Percentiles rank a stretch among this genome's conserved stretches.
phyloP scores from a whole-genome alignment of 2,113 vertebrate species.

The Gavia stellata region DNA sequence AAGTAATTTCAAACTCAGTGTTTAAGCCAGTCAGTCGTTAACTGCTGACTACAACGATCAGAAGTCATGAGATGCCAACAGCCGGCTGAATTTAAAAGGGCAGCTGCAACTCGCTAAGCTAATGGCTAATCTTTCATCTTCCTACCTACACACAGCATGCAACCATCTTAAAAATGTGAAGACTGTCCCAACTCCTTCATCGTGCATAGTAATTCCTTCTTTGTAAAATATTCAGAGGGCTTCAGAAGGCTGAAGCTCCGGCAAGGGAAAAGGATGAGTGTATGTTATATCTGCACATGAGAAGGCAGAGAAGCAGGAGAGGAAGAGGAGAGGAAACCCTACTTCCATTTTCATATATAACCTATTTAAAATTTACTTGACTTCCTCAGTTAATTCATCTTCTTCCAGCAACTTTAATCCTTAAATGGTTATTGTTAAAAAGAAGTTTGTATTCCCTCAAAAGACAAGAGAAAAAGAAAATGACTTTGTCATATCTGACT shows the following conservation, averaged over 20 bases:
- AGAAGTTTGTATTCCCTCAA: constrained; percentile 71
- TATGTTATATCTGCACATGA: not conserved
- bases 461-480: constrained; percentile 87
- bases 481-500: constrained; percentile 93
- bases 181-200: not conserved
- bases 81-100: not conserved
- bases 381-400: constrained; percentile 29
- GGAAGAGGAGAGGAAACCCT: not conserved
- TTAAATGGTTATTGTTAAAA: constrained; percentile 62
- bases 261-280: not conserved
- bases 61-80: not conserved
- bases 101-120: not conserved
- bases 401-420: constrained; percentile 68
- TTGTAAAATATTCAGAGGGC: not conserved
- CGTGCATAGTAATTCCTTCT: not conserved
- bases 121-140: constrained; percentile 37
- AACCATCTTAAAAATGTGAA: not conserved
- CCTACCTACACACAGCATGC: not conserved
- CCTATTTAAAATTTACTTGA: not conserved
- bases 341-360: not conserved
- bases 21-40: not conserved
- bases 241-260: not conserved
- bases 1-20: not conserved
- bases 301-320: not conserved
- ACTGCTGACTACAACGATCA: not conserved